Percentiles rank a stretch among this genome's conserved stretches.
phyloP scores from a whole-genome alignment of 2,888 invertebrate species.

The Myopa testacea region DNA sequence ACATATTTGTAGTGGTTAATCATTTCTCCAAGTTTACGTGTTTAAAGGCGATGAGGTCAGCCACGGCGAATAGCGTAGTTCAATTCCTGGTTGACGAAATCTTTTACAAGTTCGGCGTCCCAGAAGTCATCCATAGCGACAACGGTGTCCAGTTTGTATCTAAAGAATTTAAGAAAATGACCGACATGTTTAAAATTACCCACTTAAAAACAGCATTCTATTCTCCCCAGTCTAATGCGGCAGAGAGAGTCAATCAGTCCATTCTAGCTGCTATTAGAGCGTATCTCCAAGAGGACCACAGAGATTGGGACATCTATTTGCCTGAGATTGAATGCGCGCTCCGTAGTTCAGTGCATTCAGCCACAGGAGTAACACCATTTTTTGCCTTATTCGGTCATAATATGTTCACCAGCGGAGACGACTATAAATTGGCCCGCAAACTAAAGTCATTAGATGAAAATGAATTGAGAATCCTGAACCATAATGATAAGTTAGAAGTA shows the following conservation, averaged over 20 bases:
- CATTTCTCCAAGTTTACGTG: conserved; percentile 45
- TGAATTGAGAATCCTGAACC: neutral
- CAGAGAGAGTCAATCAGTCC: conserved; percentile 56
- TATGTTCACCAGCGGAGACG: conserved; percentile 22
- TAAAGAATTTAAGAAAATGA: conserved; percentile 42
- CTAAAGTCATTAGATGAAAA: conserved; percentile 24
- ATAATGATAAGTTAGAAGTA: neutral
- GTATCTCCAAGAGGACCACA: conserved; percentile 41
- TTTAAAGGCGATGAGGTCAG: conserved; percentile 41
- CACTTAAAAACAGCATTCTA: conserved; percentile 52
- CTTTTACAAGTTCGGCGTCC: conserved; percentile 52
- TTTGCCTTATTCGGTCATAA: conserved; percentile 35
- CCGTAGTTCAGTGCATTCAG: conserved; percentile 38
- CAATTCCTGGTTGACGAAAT: conserved; percentile 43
- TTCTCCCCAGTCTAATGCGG: conserved; percentile 58
- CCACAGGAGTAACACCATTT: conserved; percentile 40
- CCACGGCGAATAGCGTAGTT: conserved; percentile 31
- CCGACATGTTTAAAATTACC: conserved; percentile 43
- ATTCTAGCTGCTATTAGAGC: conserved; percentile 53
- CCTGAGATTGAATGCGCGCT: conserved; percentile 42
- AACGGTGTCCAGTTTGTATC: conserved; percentile 53
- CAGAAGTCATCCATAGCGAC: conserved; percentile 49
- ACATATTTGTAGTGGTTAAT: conserved; percentile 43
- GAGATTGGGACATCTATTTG: conserved; percentile 43
- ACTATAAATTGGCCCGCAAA: conserved; percentile 35